Conservation (phyloP, 1,140 invertebrate genomes). For the Ips typographus region DNA sequence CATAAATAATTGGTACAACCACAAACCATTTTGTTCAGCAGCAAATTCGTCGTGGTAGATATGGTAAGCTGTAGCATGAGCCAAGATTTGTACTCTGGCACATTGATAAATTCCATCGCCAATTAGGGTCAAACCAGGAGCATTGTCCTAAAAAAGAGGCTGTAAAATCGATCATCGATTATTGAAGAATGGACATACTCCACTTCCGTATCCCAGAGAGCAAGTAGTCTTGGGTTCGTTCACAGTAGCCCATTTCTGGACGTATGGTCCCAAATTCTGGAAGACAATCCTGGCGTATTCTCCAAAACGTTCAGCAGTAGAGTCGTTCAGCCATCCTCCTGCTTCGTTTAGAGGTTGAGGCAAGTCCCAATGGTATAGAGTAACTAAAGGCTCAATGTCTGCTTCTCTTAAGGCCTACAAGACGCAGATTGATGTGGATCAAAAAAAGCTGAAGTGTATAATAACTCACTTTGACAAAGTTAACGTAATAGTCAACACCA, state of each 20-base stretch:
- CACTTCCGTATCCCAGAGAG: slow-evolving; percentile 23
- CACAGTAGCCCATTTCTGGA: slow-evolving; percentile 41
- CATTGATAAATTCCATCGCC: slow-evolving; percentile 30
- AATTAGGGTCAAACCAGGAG: slow-evolving; percentile 9
- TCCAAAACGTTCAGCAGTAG: slow-evolving; percentile 45
- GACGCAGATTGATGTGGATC: neutral
- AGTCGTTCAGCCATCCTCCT: slow-evolving; percentile 48
- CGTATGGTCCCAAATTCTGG: slow-evolving; percentile 37
- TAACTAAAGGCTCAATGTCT: slow-evolving; percentile 52
- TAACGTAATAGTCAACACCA: slow-evolving; percentile 59
- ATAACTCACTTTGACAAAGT: slow-evolving; percentile 40
- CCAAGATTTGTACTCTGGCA: slow-evolving; percentile 23
- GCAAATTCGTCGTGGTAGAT: slow-evolving; percentile 57
- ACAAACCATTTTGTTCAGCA: neutral
- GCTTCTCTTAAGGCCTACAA: slow-evolving; percentile 13
- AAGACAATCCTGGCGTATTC: slow-evolving; percentile 47
- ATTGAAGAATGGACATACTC: slow-evolving; percentile 5
- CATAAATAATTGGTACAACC: slow-evolving; percentile 47
- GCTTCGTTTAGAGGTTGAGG: slow-evolving; percentile 47
- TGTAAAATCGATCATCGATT: neutral
- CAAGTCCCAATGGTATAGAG: slow-evolving; percentile 48
- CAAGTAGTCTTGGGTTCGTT: slow-evolving; percentile 53
- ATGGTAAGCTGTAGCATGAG: slow-evolving; percentile 53
- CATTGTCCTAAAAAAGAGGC: slow-evolving; percentile 1
- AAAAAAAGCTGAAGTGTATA: neutral